These are phyloP conservation scores for Aphelocoma californica DNA, from an alignment of 2,797 vertebrate species.

Conservation along the genomic window DNA sequence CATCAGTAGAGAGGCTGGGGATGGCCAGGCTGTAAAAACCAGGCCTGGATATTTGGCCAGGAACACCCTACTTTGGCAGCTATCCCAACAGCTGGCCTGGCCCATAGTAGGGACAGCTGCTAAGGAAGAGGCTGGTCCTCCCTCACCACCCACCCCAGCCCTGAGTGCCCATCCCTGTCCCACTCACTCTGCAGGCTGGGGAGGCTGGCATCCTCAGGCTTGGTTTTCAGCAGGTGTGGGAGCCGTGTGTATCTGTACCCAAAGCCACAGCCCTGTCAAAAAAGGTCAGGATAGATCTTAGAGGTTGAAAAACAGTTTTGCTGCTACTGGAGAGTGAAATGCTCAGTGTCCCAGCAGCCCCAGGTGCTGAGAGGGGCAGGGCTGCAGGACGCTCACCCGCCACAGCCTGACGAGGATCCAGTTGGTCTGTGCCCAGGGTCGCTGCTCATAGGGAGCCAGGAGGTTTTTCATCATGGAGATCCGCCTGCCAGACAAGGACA, in stretches of 20 bases:
- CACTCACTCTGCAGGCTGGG: constrained; percentile 97
- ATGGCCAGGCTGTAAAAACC: background rate
- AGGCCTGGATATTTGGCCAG: background rate
- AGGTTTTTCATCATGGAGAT: constrained; percentile 96
- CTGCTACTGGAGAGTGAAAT: background rate
- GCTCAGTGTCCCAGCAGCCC: background rate
- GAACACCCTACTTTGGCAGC: background rate
- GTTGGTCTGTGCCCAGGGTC: constrained; percentile 98
- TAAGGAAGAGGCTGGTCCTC: background rate
- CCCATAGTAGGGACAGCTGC: background rate
- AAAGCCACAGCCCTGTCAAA: constrained; percentile 91
- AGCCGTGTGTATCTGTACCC: constrained; percentile 97
- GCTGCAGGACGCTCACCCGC: constrained; percentile 80
- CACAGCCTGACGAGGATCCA: constrained; percentile 97
- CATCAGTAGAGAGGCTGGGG: background rate
- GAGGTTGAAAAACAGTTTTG: background rate
- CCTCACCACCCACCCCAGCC: background rate
- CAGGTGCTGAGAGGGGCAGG: background rate
- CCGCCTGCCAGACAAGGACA: constrained; percentile 74
- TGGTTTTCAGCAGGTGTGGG: constrained; percentile 95
- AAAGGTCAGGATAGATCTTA: background rate
- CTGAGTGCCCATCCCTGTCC: background rate
- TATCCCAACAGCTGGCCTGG: background rate
- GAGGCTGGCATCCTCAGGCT: constrained; percentile 94
- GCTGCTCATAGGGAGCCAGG: constrained; percentile 94